phyloP scores from a whole-genome alignment of 1,140 invertebrate species.

The Zaprionus nigranus region DNA sequence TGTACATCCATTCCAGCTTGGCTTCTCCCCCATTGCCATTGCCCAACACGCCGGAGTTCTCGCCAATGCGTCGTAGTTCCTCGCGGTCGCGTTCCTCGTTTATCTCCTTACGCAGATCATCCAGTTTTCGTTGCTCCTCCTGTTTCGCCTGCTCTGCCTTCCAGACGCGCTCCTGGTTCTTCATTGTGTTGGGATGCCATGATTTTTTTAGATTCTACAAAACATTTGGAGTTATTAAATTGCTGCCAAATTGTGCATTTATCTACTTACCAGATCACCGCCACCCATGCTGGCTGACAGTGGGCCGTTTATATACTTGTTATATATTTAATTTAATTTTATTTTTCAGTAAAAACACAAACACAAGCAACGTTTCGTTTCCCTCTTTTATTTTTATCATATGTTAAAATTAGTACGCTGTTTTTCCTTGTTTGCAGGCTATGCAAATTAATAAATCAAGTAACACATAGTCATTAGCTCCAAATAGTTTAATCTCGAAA shows the following conservation, averaged over 20 bases:
- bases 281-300: conserved; percentile 84
- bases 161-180: conserved; percentile 91
- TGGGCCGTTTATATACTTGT: too few species aligned
- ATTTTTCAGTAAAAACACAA: conserved; percentile 15
- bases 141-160: conserved; percentile 90
- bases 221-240: neutral
- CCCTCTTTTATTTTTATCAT: conserved; percentile 33
- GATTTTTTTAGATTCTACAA: conserved; percentile 90
- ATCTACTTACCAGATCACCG: conserved; percentile 86
- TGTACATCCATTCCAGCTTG: conserved; percentile 97
- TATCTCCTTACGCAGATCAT: conserved; percentile 89
- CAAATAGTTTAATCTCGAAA: neutral
- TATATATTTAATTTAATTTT: conserved; percentile 4
- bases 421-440: neutral
- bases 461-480: neutral
- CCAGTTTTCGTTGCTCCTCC: conserved; percentile 88
- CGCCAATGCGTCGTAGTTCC: conserved; percentile 88
- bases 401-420: conserved; percentile 23
- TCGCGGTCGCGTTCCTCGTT: conserved; percentile 88
- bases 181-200: conserved; percentile 92
- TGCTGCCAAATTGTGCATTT: neutral
- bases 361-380: conserved; percentile 33
- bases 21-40: conserved; percentile 86
- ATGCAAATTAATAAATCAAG: neutral
- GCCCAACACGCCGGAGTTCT: conserved; percentile 86